phyloP scores from a whole-genome alignment of 2,888 invertebrate genomes.

The Phragmatobia fuliginosa region DNA sequence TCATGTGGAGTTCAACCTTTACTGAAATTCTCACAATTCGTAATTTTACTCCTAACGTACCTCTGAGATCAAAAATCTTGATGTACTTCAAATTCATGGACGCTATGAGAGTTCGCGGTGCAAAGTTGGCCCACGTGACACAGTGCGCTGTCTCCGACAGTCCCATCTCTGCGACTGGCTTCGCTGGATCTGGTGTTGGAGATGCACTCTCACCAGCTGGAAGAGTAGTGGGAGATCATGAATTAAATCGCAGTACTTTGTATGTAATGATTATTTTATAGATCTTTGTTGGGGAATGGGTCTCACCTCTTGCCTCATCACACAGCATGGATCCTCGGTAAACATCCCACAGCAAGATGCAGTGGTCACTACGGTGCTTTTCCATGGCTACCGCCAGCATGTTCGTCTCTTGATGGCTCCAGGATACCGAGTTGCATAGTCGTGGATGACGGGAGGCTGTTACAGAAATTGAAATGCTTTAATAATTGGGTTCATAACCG shows the following conservation, averaged over 20 bases:
- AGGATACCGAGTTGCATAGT: slow-evolving; percentile 94
- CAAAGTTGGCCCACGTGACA: slow-evolving; percentile 93
- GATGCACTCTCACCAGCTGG: slow-evolving; percentile 45
- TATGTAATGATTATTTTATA: background rate
- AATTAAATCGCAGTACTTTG: background rate
- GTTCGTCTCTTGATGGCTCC: slow-evolving; percentile 94
- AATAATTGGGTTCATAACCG: background rate
- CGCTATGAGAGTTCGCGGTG: slow-evolving; percentile 92
- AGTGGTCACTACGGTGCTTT: slow-evolving; percentile 95
- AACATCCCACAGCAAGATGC: slow-evolving; percentile 96
- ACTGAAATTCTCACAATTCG: background rate
- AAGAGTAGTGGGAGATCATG: background rate
- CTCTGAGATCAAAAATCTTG: slow-evolving; percentile 95
- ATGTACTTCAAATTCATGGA: slow-evolving; percentile 96
- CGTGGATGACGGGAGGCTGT: slow-evolving; percentile 94
- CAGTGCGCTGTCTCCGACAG: slow-evolving; percentile 94
- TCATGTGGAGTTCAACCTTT: background rate
- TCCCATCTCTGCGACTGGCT: slow-evolving; percentile 92
- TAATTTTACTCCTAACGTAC: slow-evolving; percentile 83
- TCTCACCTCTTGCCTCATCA: slow-evolving; percentile 63
- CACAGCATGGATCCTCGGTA: slow-evolving; percentile 71
- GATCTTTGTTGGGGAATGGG: background rate
- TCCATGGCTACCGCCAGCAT: slow-evolving; percentile 95
- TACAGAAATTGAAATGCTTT: background rate
- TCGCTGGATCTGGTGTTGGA: slow-evolving; percentile 79